Evolutionary conservation across 2,797 vertebrate species (phyloP).

Genomic region (Pseudochaenichthys georgianus): DNA sequence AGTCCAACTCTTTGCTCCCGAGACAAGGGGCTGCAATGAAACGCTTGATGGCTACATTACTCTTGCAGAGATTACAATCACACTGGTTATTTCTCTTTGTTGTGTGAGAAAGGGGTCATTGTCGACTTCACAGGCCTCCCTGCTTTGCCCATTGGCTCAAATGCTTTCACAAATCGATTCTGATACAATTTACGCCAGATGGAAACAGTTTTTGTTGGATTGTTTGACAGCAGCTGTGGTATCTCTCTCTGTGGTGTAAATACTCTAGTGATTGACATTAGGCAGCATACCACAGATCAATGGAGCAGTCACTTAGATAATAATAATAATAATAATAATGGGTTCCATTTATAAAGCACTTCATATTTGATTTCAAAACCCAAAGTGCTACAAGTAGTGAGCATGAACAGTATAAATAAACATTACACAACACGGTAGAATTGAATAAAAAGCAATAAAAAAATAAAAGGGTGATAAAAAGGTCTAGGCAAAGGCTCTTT

Average conservation of each 20-base stretch:
- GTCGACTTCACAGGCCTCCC: slow-evolving; percentile 42
- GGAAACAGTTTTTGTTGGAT: slow-evolving; percentile 29
- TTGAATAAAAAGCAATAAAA: no score
- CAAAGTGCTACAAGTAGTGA: no score
- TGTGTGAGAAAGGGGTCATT: slow-evolving; percentile 58
- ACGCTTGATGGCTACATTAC: slow-evolving; percentile 67
- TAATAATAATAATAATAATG: no score
- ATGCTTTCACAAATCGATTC: slow-evolving; percentile 37
- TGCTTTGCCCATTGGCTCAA: slow-evolving; percentile 21
- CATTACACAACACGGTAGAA: no score
- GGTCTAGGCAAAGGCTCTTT: no score
- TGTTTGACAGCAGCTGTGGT: slow-evolving; percentile 30
- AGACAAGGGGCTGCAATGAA: slow-evolving; percentile 66
- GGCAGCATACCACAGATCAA: slow-evolving; percentile 30
- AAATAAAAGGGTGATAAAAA: no score
- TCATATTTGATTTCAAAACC: no score
- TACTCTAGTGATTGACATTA: slow-evolving; percentile 39
- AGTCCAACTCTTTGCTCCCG: slow-evolving; percentile 51
- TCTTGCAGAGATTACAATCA: slow-evolving; percentile 72
- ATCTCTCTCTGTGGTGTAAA: slow-evolving; percentile 31
- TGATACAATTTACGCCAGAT: slow-evolving; percentile 43
- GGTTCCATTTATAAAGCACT: no score
- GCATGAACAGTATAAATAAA: no score
- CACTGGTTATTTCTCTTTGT: slow-evolving; percentile 59
- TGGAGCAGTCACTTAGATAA: slow-evolving; percentile 30